phyloP scores from a whole-genome alignment of 2,888 invertebrate genomes.

The Pegoplata infirma region DNA sequence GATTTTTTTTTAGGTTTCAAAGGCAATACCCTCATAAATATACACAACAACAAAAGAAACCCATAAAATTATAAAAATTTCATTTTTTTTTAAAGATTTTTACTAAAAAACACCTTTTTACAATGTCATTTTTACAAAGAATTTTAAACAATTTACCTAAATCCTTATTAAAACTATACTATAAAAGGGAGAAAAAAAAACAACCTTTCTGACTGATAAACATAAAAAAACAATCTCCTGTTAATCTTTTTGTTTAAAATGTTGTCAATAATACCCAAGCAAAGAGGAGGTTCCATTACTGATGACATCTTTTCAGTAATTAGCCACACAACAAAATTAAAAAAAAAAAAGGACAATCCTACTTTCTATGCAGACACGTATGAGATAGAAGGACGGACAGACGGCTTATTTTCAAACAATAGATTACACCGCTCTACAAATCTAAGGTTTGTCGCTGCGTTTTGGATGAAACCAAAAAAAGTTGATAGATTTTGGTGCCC shows the following conservation, averaged over 20 bases:
- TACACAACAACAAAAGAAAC: constrained; percentile 11
- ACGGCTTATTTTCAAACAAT: too few species aligned
- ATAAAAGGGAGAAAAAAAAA: background rate
- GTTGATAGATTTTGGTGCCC: too few species aligned
- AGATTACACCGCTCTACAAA: too few species aligned
- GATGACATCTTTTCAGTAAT: constrained; percentile 55
- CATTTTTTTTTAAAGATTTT: background rate
- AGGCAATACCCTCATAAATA: constrained; percentile 18
- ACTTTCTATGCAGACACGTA: background rate
- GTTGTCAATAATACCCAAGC: background rate
- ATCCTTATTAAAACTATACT: background rate
- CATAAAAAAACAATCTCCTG: background rate
- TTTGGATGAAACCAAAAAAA: too few species aligned
- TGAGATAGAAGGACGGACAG: too few species aligned
- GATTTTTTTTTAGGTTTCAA: too few species aligned
- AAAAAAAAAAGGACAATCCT: constrained; percentile 41
- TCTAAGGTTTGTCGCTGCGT: too few species aligned
- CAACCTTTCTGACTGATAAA: background rate
- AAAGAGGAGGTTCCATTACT: constrained; percentile 24
- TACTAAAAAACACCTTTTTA: constrained; percentile 28
- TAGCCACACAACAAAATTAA: constrained; percentile 47
- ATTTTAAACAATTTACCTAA: background rate
- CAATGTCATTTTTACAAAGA: background rate
- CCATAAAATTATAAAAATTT: constrained; percentile 22
- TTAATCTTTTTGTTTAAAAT: constrained; percentile 14